Evolutionary conservation across 37 sponge, comb jelly and placozoan species (phyloP).

Genomic region (Eunapius fragilis): DNA sequence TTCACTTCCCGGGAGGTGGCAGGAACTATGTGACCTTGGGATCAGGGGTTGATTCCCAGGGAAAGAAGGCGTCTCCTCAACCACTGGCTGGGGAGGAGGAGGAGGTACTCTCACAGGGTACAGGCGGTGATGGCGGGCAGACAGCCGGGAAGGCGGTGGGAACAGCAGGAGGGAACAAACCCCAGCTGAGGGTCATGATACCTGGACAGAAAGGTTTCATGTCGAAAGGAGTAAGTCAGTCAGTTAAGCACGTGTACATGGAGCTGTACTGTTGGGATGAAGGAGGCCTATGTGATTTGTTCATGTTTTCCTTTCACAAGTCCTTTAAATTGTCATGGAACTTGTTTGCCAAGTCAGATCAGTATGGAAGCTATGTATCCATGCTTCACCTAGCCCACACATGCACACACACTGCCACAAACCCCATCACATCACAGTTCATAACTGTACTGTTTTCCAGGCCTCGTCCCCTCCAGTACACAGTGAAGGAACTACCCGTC

Average conservation of each 20-base stretch:
- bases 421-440: neutral
- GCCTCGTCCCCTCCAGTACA: conserved; percentile 26
- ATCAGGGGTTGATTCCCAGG: conserved; percentile 1
- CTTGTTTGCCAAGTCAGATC: no score
- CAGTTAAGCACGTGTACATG: neutral
- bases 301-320: no score
- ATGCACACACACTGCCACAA: neutral
- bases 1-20: conserved; percentile 82
- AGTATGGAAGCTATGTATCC: no score
- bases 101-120: neutral
- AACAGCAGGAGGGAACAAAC: conserved; percentile 41
- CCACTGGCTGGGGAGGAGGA: neutral
- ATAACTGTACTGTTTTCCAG: neutral
- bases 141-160: neutral
- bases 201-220: conserved; percentile 76
- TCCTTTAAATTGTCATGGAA: no score
- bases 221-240: conserved; percentile 47
- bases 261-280: no score
- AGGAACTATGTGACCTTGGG: conserved; percentile 67
- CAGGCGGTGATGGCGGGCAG: conserved; percentile 12
- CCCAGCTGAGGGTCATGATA: conserved; percentile 71
- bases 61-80: neutral
- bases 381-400: neutral
- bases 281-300: no score
- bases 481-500: neutral